These are phyloP conservation scores for Gastrophryne carolinensis DNA, from an alignment of 2,797 vertebrate genomes.

Conservation along the genomic window DNA sequence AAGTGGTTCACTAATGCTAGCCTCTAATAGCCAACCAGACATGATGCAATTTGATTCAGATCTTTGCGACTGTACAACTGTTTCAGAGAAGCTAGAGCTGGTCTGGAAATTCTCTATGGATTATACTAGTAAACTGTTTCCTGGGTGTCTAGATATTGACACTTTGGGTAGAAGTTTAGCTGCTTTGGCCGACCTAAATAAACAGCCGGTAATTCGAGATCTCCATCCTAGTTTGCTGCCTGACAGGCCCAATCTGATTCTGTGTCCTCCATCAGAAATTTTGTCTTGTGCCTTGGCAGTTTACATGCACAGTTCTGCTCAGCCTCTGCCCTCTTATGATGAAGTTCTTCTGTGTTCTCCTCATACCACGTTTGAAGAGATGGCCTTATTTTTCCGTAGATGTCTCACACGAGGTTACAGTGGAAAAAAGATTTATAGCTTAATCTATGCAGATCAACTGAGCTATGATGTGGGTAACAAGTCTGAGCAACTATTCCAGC, in stretches of 20 bases:
- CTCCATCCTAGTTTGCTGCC: conserved; percentile 72
- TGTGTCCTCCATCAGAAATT: conserved; percentile 80
- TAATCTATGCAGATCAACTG: conserved; percentile 85
- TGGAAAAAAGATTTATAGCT: conserved; percentile 78
- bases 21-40: background rate
- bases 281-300: conserved; percentile 80
- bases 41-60: background rate
- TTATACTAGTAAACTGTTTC: conserved; percentile 74
- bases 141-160: conserved; percentile 75
- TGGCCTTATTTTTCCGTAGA: conserved; percentile 85
- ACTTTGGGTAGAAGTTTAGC: conserved; percentile 77
- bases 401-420: conserved; percentile 72
- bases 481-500: conserved; percentile 80
- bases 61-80: background rate
- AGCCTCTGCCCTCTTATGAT: conserved; percentile 83
- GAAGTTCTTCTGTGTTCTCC: conserved; percentile 90
- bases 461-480: conserved; percentile 84
- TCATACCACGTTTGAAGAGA: conserved; percentile 81
- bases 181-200: conserved; percentile 53
- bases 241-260: conserved; percentile 85
- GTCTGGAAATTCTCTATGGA: conserved; percentile 82
- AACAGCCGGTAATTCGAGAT: conserved; percentile 58
- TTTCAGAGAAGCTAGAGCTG: conserved; percentile 51
- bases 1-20: fast-evolving
- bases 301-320: conserved; percentile 78